Base-by-base conservation (phyloP, 2,113 vertebrate species). In the Oenanthe melanoleuca region DNA sequence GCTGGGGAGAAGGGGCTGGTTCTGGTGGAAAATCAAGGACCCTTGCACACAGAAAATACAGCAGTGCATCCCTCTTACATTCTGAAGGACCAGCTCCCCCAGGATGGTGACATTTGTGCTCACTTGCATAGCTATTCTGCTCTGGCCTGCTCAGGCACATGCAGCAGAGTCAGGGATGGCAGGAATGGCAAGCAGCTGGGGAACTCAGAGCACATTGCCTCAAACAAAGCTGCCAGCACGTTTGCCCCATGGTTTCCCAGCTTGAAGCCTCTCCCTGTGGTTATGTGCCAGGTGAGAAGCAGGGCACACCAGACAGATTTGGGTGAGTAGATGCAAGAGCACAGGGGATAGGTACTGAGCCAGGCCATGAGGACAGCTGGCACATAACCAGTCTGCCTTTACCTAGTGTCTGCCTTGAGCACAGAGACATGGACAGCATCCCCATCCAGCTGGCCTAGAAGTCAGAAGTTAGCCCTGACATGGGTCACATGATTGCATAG, bases 151-250 rank as follows among this genome's bases (percentile, higher is more conserved):
- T 65, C 26, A 65, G 20, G 37, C 6, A 20, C 9, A 49, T 15
- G 3, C 8, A 47, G 29, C 28, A 71, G 47, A 81, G 44, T 11
- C 25, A 63, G 57, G 16, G 53, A 47, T 14, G 34, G 44, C 31
- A 85, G 45, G 77, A 92, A 72, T 7, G 45, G 12, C 33, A 85
- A 80, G 40, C 4, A 37, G 9, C 0, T 33, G 7, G 24, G 37
- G 79, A 33, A 37, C 9, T 67, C 37, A 56, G 28, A 63, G 22
- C 26, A 15, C 0, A 0, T 25, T 50, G 22, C 31, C 37, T 75
- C 82, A 82, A 9, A 40, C 6, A 40, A 88, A 34, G 56, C 22
- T 79, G 8, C 22, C 28, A 78, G 28, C 1, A 8, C 1, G 4
- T 64, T 69, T 86, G 10, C 65, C 8, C 9, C 14, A 3, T 10